phyloP scores from a whole-genome alignment of 2,797 vertebrate species.

The Diplodus puntazzo region DNA sequence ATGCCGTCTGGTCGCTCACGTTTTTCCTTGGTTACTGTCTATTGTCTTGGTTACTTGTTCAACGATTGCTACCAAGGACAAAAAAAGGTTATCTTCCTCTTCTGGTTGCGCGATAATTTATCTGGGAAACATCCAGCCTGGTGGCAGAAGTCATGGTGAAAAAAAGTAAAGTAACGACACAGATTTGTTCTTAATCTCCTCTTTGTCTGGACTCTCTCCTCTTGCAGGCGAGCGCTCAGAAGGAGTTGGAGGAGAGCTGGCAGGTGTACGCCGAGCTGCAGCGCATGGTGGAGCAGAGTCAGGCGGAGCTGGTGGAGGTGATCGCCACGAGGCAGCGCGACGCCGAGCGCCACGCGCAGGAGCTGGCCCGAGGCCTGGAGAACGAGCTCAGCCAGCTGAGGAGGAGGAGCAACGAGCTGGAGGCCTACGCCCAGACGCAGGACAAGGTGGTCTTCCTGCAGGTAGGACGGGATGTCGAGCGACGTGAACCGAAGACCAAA shows the following conservation, averaged over 20 bases:
- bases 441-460: conserved; percentile 86
- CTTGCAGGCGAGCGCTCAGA: conserved; percentile 79
- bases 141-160: too few species aligned
- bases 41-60: too few species aligned
- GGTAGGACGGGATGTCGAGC: conserved; percentile 56
- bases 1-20: too few species aligned
- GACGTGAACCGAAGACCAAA: neutral
- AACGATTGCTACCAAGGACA: too few species aligned
- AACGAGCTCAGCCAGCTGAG: conserved; percentile 83
- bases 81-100: too few species aligned
- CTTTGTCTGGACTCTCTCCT: too few species aligned
- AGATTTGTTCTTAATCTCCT: too few species aligned
- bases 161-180: too few species aligned
- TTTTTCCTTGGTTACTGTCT: too few species aligned
- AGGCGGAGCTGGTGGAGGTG: conserved; percentile 86
- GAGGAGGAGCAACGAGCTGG: conserved; percentile 84
- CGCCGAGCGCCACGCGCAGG: conserved; percentile 82
- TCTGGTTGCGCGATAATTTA: too few species aligned
- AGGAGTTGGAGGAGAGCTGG: conserved; percentile 88
- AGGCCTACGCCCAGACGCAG: conserved; percentile 71
- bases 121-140: too few species aligned
- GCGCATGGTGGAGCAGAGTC: conserved; percentile 85
- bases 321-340: conserved; percentile 80
- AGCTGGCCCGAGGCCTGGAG: conserved; percentile 81
- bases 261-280: conserved; percentile 86